Conservation (phyloP, 2,888 invertebrate genomes). For the Orthonychiurus folsomi region DNA sequence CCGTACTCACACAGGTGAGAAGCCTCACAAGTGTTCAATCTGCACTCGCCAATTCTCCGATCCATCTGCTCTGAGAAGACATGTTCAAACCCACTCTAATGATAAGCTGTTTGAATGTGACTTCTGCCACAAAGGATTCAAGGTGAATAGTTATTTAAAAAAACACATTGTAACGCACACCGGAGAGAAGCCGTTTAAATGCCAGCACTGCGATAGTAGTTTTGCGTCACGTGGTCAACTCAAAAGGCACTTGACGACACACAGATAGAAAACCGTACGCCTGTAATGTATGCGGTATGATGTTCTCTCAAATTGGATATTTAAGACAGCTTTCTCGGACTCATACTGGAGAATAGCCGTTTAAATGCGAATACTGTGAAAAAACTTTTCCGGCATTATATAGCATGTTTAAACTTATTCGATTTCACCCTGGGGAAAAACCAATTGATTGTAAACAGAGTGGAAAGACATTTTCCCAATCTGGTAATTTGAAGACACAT, state of each 20-base stretch:
- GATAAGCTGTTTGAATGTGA: neutral
- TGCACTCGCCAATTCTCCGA: neutral
- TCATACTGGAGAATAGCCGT: too few relatives aligned
- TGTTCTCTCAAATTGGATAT: too few relatives aligned
- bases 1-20: neutral
- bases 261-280: neutral
- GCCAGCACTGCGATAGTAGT: neutral
- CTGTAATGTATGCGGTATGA: constrained; percentile 4
- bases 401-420: too few relatives aligned
- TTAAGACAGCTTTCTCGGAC: too few relatives aligned
- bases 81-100: neutral
- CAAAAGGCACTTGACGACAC: neutral
- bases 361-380: too few relatives aligned
- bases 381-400: too few relatives aligned
- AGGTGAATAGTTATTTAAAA: neutral
- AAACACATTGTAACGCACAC: neutral
- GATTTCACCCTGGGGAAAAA: too few relatives aligned
- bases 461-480: too few relatives aligned
- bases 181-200: neutral
- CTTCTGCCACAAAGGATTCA: neutral
- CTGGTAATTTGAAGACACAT: too few relatives aligned
- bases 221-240: neutral
- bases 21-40: neutral
- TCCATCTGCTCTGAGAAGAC: too few relatives aligned
- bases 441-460: too few relatives aligned